Conservation (phyloP, 2,888 invertebrate species). For the Andrena minutula region DNA sequence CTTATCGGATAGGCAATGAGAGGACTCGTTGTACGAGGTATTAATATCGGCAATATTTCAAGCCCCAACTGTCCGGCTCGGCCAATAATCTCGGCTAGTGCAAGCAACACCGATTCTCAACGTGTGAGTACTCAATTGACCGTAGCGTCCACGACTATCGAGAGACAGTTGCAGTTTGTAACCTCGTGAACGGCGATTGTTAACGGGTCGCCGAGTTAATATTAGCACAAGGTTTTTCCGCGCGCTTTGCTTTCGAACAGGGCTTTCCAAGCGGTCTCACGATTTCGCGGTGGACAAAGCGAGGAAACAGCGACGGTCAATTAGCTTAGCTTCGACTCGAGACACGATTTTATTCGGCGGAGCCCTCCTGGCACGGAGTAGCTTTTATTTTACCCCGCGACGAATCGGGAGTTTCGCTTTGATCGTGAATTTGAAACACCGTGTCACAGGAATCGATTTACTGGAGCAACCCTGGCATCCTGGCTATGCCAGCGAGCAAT, state of each 20-base stretch:
- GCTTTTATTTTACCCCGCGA: not conserved
- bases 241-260: constrained; percentile 17
- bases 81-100: constrained; percentile 41
- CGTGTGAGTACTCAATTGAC: constrained; percentile 34
- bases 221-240: constrained; percentile 58
- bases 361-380: constrained; percentile 9
- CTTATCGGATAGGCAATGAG: constrained; percentile 47
- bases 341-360: not conserved
- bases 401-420: constrained; percentile 27
- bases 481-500: constrained; percentile 52
- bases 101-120: constrained; percentile 30
- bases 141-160: constrained; percentile 32
- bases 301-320: not conserved
- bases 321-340: not conserved
- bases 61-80: constrained; percentile 26
- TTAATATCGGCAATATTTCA: constrained; percentile 52
- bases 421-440: constrained; percentile 38
- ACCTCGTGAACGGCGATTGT: constrained; percentile 45
- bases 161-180: constrained; percentile 31
- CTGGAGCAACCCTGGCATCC: constrained; percentile 26
- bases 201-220: constrained; percentile 57
- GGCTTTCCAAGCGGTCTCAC: constrained; percentile 12
- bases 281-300: not conserved
- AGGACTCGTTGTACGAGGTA: constrained; percentile 36
- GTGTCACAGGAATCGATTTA: constrained; percentile 39